phyloP scores from a whole-genome alignment of 2,113 vertebrate species.

The Myodes glareolus region DNA sequence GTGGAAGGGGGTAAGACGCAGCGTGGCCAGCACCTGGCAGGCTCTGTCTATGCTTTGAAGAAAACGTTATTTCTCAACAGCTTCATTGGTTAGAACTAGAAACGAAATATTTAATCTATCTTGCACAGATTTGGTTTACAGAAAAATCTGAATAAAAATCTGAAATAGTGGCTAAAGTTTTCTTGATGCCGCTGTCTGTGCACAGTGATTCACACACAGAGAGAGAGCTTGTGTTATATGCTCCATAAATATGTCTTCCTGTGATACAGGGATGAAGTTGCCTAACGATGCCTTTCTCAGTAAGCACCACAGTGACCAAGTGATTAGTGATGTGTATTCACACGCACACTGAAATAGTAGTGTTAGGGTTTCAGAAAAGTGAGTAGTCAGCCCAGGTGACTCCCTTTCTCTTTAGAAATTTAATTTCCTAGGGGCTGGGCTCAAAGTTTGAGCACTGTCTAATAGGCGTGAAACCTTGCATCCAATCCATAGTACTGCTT shows the following conservation, averaged over 20 bases:
- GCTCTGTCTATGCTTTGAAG: not conserved
- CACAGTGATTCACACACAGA: not conserved
- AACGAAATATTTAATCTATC: not conserved
- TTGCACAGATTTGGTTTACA: not conserved
- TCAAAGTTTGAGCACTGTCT: not conserved
- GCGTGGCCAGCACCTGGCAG: not conserved
- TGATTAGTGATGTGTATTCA: not conserved
- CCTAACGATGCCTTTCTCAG: not conserved
- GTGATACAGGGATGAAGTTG: too few relatives aligned
- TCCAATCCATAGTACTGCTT: not conserved
- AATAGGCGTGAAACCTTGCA: not conserved
- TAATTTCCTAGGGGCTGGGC: not conserved
- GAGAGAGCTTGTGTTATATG: too few relatives aligned
- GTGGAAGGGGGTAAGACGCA: not conserved
- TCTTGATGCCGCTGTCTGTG: not conserved
- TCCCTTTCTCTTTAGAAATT: slow-evolving; percentile 38
- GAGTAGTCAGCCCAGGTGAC: not conserved
- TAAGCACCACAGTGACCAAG: not conserved
- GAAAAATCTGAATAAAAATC: not conserved
- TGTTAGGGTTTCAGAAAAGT: not conserved
- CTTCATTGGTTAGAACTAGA: not conserved
- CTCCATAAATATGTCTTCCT: too few relatives aligned
- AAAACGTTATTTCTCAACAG: not conserved
- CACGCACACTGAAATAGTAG: not conserved
- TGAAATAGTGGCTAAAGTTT: not conserved